Base-by-base conservation (phyloP, 2,888 invertebrate species). In the Psococerastis gibbosa region DNA sequence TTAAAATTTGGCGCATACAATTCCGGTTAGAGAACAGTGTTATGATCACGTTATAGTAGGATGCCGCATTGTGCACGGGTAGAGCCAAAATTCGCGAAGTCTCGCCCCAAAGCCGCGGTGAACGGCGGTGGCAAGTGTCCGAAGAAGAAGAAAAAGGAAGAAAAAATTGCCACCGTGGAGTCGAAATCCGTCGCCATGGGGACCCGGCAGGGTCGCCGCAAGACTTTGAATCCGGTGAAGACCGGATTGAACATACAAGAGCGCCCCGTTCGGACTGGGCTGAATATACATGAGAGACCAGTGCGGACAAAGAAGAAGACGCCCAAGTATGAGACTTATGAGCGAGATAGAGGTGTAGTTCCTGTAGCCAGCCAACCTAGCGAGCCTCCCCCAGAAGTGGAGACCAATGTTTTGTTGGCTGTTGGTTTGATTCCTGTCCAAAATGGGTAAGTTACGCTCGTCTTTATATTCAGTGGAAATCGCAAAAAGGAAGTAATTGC, bases 361-460 rank as follows among this genome's bases (percentile, higher is more conserved):
- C 27, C 27, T 6, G n/a, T n/a, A n/a, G n/a, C n/a, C n/a, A n/a
- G n/a, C n/a, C n/a, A n/a, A n/a, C n/a, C n/a, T n/a, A 33, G 17
- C 15, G 15, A 15, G 6, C 38, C 38, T 13, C 17, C 38, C n/a
- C 38, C 38, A 13, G 38, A 38, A 38, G 38, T 20, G 15, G 38
- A 38, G 38, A 38, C 38, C 13, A 38, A 38, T 20, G 20, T 38
- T 38, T 20, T 38, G 18, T 20, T 38, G n/a, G 38, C 38, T 15
- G 17, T 38, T 38, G 38, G 38, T 18, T 20, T 38, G n/a, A 38
- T 20, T 13, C 38, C 38, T 38, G 38, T 38, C 38, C 13, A 15
- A 5, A 38, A 38, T 27, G 27, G 27, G 27, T 27, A 27, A 27
- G 27, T 11, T 27, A 9, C n/a, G n/a, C n/a, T n/a, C n/a, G n/a